Percentiles rank a stretch among this genome's conserved stretches.
These are phyloP conservation scores for Apus apus DNA, from an alignment of 2,113 vertebrate genomes.

Conservation along the genomic window DNA sequence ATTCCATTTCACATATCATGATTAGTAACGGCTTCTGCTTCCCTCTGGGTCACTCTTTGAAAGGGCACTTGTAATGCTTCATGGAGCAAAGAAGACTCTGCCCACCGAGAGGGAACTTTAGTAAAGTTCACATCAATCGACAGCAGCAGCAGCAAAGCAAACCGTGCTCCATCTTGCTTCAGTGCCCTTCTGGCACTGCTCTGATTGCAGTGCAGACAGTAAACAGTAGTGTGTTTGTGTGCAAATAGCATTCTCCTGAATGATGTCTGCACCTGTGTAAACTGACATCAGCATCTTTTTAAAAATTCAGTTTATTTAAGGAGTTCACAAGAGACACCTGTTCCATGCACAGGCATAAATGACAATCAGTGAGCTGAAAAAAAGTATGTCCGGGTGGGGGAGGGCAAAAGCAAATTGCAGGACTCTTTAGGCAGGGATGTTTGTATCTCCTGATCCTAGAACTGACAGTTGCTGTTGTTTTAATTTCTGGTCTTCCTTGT, in stretches of 20 bases:
- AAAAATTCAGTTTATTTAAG: conserved; percentile 60
- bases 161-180: conserved; percentile 49
- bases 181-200: conserved; percentile 65
- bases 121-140: conserved; percentile 48
- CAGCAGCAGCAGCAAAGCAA: conserved; percentile 54
- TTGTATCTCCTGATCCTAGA: neutral
- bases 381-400: neutral
- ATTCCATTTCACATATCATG: neutral
- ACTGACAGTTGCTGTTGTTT: neutral
- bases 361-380: conserved; percentile 29
- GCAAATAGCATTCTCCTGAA: conserved; percentile 73
- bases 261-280: conserved; percentile 76
- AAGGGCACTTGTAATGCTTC: conserved; percentile 12
- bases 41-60: neutral
- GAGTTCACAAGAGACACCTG: conserved; percentile 72
- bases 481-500: neutral
- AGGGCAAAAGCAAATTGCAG: neutral
- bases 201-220: conserved; percentile 58
- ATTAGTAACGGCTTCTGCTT: conserved; percentile 26
- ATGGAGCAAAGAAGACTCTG: neutral
- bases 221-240: conserved; percentile 68
- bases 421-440: neutral
- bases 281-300: conserved; percentile 65
- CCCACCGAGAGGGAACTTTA: neutral
- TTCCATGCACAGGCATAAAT: conserved; percentile 45